phyloP scores from a whole-genome alignment of 2,888 invertebrate genomes.

The Anoncus sp. region DNA sequence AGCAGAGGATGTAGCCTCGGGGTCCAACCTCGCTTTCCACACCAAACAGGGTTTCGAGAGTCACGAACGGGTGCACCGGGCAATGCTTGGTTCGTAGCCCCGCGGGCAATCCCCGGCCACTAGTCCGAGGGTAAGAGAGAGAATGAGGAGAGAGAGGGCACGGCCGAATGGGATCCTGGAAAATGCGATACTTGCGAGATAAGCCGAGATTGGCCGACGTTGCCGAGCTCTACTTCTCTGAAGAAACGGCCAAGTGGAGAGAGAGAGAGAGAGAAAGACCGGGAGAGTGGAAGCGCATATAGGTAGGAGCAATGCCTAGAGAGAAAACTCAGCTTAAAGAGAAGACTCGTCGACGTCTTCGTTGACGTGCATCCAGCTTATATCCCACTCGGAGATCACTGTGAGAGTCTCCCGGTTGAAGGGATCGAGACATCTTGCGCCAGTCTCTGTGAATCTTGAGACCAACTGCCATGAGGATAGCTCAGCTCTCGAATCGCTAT shows the following conservation, averaged over 20 bases:
- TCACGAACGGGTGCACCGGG: slow-evolving; percentile 39
- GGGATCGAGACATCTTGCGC: slow-evolving; percentile 47
- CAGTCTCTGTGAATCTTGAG: slow-evolving; percentile 26
- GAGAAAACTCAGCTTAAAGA: slow-evolving; percentile 18
- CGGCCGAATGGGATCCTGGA: slow-evolving; percentile 58
- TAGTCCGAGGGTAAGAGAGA: slow-evolving; percentile 1
- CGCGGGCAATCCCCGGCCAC: slow-evolving; percentile 35
- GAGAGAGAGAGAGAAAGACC: not conserved
- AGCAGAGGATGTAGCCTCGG: slow-evolving; percentile 17
- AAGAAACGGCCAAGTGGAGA: slow-evolving; percentile 37
- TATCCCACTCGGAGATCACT: slow-evolving; percentile 50
- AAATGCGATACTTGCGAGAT: slow-evolving; percentile 66
- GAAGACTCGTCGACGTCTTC: slow-evolving; percentile 27
- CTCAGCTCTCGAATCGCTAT: not conserved
- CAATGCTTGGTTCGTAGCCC: slow-evolving; percentile 28
- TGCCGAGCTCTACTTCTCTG: slow-evolving; percentile 6
- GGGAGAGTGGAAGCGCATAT: slow-evolving; percentile 7
- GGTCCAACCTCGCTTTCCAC: slow-evolving; percentile 14
- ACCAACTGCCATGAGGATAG: not conserved
- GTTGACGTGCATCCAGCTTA: slow-evolving; percentile 47
- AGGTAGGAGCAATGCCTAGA: not conserved
- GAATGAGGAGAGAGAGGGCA: slow-evolving; percentile 19
- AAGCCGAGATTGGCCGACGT: slow-evolving; percentile 65
- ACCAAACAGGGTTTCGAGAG: slow-evolving; percentile 27
- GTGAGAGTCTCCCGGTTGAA: slow-evolving; percentile 32